A percentile compares a stretch with the other conserved stretches of the same genome.
phyloP scores from a whole-genome alignment of 1,140 invertebrate species.

The Holcopasites calliopsidis region DNA sequence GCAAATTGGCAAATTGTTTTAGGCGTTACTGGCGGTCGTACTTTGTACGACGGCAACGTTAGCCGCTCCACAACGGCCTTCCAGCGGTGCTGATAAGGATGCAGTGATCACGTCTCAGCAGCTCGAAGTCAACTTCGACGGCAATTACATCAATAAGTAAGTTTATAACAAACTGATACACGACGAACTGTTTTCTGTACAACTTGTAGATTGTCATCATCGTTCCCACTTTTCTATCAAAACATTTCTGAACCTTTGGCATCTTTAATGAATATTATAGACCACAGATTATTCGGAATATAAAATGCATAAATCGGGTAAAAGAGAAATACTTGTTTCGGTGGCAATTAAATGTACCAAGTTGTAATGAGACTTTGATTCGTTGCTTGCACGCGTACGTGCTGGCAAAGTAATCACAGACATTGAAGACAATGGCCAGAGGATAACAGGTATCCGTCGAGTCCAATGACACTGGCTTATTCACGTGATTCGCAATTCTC shows the following conservation, averaged over 20 bases:
- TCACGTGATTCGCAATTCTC: constrained; percentile 43
- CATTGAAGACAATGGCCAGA: constrained; percentile 41
- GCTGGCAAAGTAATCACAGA: background rate
- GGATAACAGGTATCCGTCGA: constrained; percentile 39
- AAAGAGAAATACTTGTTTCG: too few relatives aligned
- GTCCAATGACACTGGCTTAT: constrained; percentile 36
- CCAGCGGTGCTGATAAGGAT: constrained; percentile 74
- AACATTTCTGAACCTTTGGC: too few relatives aligned
- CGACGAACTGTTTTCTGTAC: background rate
- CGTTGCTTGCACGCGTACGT: background rate
- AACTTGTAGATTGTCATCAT: too few relatives aligned
- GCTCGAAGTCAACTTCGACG: constrained; percentile 82
- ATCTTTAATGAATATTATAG: too few relatives aligned
- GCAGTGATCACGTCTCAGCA: constrained; percentile 82
- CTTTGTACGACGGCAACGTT: constrained; percentile 70
- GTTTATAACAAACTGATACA: constrained; percentile 24
- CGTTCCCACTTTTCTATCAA: too few relatives aligned
- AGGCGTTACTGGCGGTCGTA: constrained; percentile 73
- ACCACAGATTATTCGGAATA: too few relatives aligned
- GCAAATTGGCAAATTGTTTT: too few relatives aligned
- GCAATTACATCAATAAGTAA: constrained; percentile 84
- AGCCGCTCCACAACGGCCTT: constrained; percentile 71
- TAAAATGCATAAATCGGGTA: too few relatives aligned
- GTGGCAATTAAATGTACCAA: too few relatives aligned
- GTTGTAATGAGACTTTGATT: background rate